Percentiles rank a stretch among this genome's conserved stretches.
Evolutionary conservation across 2,797 vertebrate species (phyloP).

Genomic region (Thalassophryne amazonica): DNA sequence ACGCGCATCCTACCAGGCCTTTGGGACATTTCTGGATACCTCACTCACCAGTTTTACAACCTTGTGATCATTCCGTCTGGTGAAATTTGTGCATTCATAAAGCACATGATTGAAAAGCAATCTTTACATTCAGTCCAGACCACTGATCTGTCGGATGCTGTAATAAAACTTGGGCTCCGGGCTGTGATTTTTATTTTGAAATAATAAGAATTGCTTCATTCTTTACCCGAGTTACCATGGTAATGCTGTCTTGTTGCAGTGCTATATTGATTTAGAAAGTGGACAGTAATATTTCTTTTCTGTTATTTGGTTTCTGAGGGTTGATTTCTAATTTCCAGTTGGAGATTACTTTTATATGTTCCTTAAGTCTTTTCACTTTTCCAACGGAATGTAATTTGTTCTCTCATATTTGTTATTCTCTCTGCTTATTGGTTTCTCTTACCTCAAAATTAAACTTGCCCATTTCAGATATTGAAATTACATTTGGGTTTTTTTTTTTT

Average conservation of each 20-base stretch:
- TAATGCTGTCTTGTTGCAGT: conserved; percentile 96
- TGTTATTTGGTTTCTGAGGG: conserved; percentile 97
- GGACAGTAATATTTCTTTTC: conserved; percentile 99
- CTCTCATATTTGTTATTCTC: conserved; percentile 90
- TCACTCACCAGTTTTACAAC: conserved; percentile 76
- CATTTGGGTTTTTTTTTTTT: conserved; percentile 90
- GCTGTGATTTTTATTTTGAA: conserved; percentile 99
- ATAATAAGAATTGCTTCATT: conserved; percentile 99
- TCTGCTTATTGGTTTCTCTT: conserved; percentile 97
- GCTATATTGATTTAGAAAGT: conserved; percentile 99
- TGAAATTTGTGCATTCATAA: conserved; percentile 94
- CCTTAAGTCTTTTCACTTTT: conserved; percentile 96
- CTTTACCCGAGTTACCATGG: conserved; percentile 99
- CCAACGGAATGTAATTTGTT: conserved; percentile 93
- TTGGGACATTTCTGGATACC: conserved; percentile 81
- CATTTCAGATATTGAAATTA: conserved; percentile 99
- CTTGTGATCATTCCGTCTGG: conserved; percentile 86
- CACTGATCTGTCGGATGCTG: conserved; percentile 91
- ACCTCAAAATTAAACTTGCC: conserved; percentile 98
- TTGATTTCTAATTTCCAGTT: conserved; percentile 99
- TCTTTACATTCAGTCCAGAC: conserved; percentile 96
- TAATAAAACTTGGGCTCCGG: conserved; percentile 99
- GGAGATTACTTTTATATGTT: conserved; percentile 99
- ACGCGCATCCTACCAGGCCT: conserved; percentile 55
- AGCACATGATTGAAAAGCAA: conserved; percentile 95